These are phyloP conservation scores for Vipera latastei DNA, from an alignment of 2,797 vertebrate genomes.

Conservation along the genomic window DNA sequence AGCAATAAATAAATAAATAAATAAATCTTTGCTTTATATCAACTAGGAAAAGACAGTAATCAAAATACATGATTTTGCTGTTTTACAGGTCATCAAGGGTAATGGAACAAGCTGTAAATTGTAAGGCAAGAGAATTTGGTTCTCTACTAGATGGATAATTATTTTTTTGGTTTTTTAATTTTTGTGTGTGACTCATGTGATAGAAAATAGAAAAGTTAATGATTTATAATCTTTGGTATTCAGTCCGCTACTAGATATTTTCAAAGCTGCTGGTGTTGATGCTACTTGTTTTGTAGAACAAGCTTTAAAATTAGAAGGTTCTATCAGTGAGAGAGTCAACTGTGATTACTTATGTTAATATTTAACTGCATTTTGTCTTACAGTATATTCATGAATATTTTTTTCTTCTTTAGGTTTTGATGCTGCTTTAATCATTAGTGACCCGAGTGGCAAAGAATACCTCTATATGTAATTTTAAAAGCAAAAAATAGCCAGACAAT, in stretches of 20 bases:
- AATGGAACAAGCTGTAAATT: slow-evolving; percentile 42
- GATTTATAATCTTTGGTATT: slow-evolving; percentile 39
- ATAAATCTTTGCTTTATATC: slow-evolving; percentile 34
- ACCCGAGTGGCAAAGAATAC: background rate
- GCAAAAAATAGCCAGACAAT: background rate
- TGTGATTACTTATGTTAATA: background rate
- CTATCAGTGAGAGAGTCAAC: background rate
- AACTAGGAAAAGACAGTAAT: slow-evolving; percentile 34
- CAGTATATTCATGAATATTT: background rate
- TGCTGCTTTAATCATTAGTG: background rate
- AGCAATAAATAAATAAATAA: slow-evolving; percentile 25
- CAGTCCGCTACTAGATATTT: slow-evolving; percentile 13
- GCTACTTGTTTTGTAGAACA: background rate
- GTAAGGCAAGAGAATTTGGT: slow-evolving; percentile 22
- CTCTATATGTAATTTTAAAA: background rate
- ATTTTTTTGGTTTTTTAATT: slow-evolving; percentile 26
- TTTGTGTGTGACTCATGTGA: slow-evolving; percentile 29
- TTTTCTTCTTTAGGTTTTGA: background rate
- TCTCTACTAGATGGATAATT: slow-evolving; percentile 44
- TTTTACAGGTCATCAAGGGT: slow-evolving; percentile 43
- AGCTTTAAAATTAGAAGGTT: slow-evolving; percentile 7
- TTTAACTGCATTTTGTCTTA: background rate
- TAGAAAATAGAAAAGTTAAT: slow-evolving; percentile 35
- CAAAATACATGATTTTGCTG: slow-evolving; percentile 40
- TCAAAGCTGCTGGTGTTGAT: slow-evolving; percentile 15